Evolutionary conservation across 2,113 vertebrate species (phyloP).

Genomic region (Lepisosteus oculatus): DNA sequence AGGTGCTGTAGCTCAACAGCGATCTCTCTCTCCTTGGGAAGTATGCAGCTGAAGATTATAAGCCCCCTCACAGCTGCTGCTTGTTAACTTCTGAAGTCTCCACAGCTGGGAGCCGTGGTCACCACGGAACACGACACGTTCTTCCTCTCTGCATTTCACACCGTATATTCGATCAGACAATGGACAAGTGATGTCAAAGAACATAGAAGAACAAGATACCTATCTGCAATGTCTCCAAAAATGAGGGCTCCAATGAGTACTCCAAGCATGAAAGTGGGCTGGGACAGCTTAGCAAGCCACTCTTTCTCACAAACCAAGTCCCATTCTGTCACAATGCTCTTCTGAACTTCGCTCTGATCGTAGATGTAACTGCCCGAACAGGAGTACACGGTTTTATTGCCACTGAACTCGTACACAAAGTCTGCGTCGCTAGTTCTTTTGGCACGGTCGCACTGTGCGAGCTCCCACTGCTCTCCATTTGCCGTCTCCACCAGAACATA

Average conservation of each 20-base stretch:
- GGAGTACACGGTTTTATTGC: slow-evolving; percentile 63
- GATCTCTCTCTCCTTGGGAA: too few relatives aligned
- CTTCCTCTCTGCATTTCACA: too few relatives aligned
- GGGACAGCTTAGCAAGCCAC: slow-evolving; percentile 83
- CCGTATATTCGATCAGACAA: too few relatives aligned
- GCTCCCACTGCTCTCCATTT: slow-evolving; percentile 83
- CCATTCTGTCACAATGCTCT: slow-evolving; percentile 84
- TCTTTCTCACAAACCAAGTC: slow-evolving; percentile 84
- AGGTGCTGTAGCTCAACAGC: too few relatives aligned
- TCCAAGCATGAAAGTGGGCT: slow-evolving; percentile 89
- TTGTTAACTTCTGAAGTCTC: too few relatives aligned
- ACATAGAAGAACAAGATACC: slow-evolving; percentile 54
- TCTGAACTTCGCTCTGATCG: slow-evolving; percentile 72
- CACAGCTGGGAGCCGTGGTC: too few relatives aligned
- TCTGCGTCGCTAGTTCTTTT: slow-evolving; percentile 46
- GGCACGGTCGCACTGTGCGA: slow-evolving; percentile 70
- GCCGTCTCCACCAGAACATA: slow-evolving; percentile 70
- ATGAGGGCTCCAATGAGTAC: slow-evolving; percentile 82
- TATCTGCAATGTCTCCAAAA: slow-evolving; percentile 89
- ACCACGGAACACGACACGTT: too few relatives aligned
- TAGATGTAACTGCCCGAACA: slow-evolving; percentile 76
- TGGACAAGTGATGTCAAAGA: background rate
- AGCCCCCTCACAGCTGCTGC: too few relatives aligned
- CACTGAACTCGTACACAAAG: slow-evolving; percentile 67
- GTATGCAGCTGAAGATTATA: too few relatives aligned